Evolutionary conservation across 2,113 vertebrate genomes (phyloP).

Genomic region (Apistogramma diplotaenia): DNA sequence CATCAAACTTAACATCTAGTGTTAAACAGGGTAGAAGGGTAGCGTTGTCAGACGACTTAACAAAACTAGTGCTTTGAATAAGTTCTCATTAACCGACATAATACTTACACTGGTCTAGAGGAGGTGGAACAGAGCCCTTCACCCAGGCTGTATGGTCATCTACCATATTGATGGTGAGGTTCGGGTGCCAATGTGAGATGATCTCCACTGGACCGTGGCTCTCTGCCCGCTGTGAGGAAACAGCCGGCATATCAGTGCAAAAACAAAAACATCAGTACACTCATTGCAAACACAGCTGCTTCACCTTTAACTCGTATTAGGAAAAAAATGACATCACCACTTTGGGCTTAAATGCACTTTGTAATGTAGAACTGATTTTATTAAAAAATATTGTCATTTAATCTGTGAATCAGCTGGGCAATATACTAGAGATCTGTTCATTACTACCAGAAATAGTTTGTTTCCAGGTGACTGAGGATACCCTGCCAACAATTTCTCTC

Average conservation of each 20-base stretch:
- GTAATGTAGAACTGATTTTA: no score
- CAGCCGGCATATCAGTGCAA: neutral
- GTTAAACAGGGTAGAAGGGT: neutral
- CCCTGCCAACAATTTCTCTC: no score
- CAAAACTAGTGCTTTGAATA: neutral
- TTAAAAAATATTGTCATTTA: no score
- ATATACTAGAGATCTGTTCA: no score
- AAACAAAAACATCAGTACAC: neutral
- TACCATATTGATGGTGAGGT: constrained; percentile 96
- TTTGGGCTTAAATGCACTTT: neutral
- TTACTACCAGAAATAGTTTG: no score
- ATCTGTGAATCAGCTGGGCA: no score
- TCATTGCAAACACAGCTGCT: neutral
- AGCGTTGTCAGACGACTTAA: neutral
- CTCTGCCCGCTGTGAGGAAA: constrained; percentile 84
- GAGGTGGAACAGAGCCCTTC: constrained; percentile 91
- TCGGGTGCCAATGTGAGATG: constrained; percentile 97
- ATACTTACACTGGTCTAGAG: constrained; percentile 88
- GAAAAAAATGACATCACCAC: neutral
- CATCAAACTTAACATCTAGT: constrained; percentile 93
- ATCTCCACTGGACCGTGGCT: constrained; percentile 92
- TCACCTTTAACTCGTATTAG: neutral
- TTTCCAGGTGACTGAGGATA: no score
- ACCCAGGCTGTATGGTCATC: constrained; percentile 98
- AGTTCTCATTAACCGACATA: neutral